These are phyloP conservation scores for Brassicogethes aeneus DNA, from an alignment of 2,888 invertebrate genomes.

Conservation along the genomic window DNA sequence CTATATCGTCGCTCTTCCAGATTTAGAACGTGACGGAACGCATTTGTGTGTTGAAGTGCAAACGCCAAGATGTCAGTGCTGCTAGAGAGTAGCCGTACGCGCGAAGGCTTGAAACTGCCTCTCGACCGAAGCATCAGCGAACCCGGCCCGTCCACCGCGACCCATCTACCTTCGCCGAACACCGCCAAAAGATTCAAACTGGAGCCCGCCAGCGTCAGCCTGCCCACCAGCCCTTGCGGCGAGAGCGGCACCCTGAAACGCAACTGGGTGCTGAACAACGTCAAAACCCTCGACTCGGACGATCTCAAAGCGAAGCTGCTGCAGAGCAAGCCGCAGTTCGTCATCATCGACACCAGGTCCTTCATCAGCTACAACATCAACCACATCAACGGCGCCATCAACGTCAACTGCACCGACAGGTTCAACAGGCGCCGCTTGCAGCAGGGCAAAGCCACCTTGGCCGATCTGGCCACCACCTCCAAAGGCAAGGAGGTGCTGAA, in stretches of 20 bases:
- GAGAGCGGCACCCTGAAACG: slow-evolving; percentile 47
- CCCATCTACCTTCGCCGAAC: slow-evolving; percentile 32
- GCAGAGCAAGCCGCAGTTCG: slow-evolving; percentile 32
- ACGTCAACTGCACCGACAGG: slow-evolving; percentile 63
- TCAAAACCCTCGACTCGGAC: slow-evolving; percentile 44
- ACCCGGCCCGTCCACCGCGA: slow-evolving; percentile 42
- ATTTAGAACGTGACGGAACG: slow-evolving; percentile 31
- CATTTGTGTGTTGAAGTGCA: slow-evolving; percentile 15
- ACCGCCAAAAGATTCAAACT: slow-evolving; percentile 46
- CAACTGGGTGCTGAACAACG: slow-evolving; percentile 44
- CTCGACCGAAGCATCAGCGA: slow-evolving; percentile 49
- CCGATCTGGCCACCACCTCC: slow-evolving; percentile 55
- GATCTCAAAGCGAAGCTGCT: slow-evolving; percentile 44
- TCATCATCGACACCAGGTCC: slow-evolving; percentile 58
- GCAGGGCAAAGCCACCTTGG: slow-evolving; percentile 55
- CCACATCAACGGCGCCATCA: slow-evolving; percentile 60
- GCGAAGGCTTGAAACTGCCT: slow-evolving; percentile 48
- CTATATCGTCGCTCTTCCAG: slow-evolving; percentile 38
- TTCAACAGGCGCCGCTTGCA: slow-evolving; percentile 58
- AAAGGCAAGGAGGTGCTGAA: slow-evolving; percentile 55
- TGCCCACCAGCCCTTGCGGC: slow-evolving; percentile 47
- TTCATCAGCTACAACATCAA: slow-evolving; percentile 61
- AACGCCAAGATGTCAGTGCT: slow-evolving; percentile 43
- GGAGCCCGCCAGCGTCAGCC: slow-evolving; percentile 40
- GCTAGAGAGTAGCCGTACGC: slow-evolving; percentile 44